These are phyloP conservation scores for Percopsis omiscomaycus DNA, from an alignment of 2,797 vertebrate species.

Conservation along the genomic window DNA sequence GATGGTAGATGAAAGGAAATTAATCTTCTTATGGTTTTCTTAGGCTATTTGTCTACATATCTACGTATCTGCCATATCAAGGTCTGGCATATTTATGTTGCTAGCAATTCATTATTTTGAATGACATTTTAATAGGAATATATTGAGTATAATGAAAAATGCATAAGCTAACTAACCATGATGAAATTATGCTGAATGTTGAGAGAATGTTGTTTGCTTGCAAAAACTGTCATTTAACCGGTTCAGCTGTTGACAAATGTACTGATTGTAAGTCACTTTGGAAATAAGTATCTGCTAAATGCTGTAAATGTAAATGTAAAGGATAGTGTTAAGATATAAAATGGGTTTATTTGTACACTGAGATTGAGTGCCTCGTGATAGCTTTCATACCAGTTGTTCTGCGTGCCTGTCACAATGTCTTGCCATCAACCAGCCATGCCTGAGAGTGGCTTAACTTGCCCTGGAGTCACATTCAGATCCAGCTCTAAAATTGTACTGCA, in stretches of 20 bases:
- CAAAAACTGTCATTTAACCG: too few relatives aligned
- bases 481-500: conserved; percentile 1
- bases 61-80: conserved; percentile 1
- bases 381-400: conserved; percentile 41
- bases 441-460: conserved; percentile 25
- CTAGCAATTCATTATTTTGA: too few relatives aligned
- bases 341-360: conserved; percentile 32
- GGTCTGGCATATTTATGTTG: not conserved
- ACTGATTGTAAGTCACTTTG: too few relatives aligned
- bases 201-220: too few relatives aligned
- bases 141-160: too few relatives aligned
- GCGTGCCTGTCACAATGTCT: conserved; percentile 40
- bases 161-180: too few relatives aligned
- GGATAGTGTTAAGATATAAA: conserved; percentile 23
- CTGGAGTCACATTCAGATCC: conserved; percentile 26
- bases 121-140: too few relatives aligned
- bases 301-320: too few relatives aligned
- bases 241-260: too few relatives aligned
- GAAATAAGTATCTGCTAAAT: too few relatives aligned
- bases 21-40: conserved; percentile 19
- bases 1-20: conserved; percentile 34
- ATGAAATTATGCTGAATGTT: not conserved
- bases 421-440: conserved; percentile 26
- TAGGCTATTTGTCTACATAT: conserved; percentile 28
- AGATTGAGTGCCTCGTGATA: conserved; percentile 29